Evolutionary conservation across 2,797 vertebrate species (phyloP).

Genomic region (Crocodylus rhombifer): DNA sequence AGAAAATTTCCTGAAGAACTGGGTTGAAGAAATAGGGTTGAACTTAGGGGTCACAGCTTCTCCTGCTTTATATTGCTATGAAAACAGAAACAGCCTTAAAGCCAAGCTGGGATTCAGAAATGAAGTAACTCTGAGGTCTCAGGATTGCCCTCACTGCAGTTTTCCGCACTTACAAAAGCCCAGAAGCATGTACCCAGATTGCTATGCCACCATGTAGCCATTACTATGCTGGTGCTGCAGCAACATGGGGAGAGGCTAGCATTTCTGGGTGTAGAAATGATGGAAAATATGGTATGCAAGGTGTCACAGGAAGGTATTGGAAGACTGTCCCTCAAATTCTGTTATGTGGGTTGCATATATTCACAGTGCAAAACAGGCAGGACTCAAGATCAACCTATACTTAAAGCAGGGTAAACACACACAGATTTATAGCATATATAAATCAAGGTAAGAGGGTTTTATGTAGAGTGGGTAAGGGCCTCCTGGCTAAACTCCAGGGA

Average conservation of each 20-base stretch:
- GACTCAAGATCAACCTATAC: background rate
- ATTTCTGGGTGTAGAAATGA: background rate
- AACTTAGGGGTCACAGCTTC: background rate
- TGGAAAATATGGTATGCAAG: background rate
- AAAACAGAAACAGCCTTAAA: background rate
- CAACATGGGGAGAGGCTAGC: fast-evolving
- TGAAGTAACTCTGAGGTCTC: background rate
- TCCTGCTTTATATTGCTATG: background rate
- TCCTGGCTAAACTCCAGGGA: no score
- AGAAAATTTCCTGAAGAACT: constrained; percentile 46
- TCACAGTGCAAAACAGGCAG: fast-evolving
- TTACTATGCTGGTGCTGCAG: fast-evolving
- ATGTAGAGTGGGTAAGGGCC: background rate
- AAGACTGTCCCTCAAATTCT: fast-evolving
- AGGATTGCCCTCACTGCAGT: constrained; percentile 27
- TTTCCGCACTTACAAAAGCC: background rate
- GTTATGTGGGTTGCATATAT: fast-evolving
- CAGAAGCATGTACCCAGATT: background rate
- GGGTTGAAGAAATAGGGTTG: constrained; percentile 27
- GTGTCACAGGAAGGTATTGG: background rate
- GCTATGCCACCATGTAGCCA: background rate
- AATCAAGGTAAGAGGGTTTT: background rate
- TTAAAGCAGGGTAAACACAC: background rate
- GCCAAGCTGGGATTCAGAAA: background rate
- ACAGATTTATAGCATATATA: background rate